Evolutionary conservation across 1,140 invertebrate genomes (phyloP), one percentile per base, ranked within the genome.

Genomic region (Ceratoteleas bidentatus): DNA sequence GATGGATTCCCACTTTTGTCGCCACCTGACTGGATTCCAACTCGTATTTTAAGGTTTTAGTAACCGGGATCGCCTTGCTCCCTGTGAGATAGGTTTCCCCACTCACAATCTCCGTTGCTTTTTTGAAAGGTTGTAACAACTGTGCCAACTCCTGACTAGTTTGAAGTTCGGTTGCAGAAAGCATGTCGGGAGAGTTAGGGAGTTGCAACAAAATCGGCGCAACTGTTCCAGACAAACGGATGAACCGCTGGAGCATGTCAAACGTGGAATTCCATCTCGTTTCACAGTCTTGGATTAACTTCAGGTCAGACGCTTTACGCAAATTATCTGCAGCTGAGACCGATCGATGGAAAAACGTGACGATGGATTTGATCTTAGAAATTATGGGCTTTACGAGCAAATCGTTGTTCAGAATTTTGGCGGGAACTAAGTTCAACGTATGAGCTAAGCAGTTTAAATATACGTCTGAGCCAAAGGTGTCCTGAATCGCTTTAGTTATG

Each of bases 401-500:
- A 47, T 60, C 40, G 5, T 45, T 3, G 13, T 54, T 38, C n/a
- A 43, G 54, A 33, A 45, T 45, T 66, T 0, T 50, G 4, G 1
- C n/a, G n/a, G 62, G 34, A 2, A 66, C 62, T 14, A 66, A 54
- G 53, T 66, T 66, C 3, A 66, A 14, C n/a, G 52, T 40, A 34
- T 66, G 62, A 16, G 61, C 61, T 16, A 65, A 38, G 14, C 61
- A 53, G 6, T 33, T 3, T 24, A 65, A 36, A 16, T 43, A 38
- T 32, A 54, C 36, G 8, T 54, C 62, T 0, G 34, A 2, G 6
- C 62, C 72, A 34, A 89, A 52, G 15, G 84, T 84, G 49, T 84
- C 86, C 54, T 88, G 85, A 14, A 91, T 77, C 50, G 87, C 88
- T 76, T 87, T 88, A n/a, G 85, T 79, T 60, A 91, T 89, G 80